Evolutionary conservation across 2,797 vertebrate species (phyloP).

Genomic region (Sebastiscus albofasciatus): DNA sequence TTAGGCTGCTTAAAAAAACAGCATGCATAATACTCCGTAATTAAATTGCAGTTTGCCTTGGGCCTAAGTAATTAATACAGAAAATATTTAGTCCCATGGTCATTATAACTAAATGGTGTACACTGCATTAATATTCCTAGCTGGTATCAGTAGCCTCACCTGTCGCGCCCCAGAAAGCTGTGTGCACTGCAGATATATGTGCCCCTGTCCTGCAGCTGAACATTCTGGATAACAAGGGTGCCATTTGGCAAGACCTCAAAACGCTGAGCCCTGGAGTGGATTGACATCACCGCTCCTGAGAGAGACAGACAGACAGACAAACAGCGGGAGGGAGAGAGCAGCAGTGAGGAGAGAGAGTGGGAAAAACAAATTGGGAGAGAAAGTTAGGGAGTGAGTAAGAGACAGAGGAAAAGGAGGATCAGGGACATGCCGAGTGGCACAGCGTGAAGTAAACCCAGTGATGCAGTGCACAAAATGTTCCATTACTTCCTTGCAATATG

Average conservation of each 20-base stretch:
- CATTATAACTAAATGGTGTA: not conserved
- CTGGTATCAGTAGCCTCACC: constrained; percentile 57
- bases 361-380: constrained; percentile 49
- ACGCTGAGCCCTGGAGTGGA: constrained; percentile 83
- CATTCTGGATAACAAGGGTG: constrained; percentile 87
- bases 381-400: constrained; percentile 41
- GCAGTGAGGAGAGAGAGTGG: constrained; percentile 34
- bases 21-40: not conserved
- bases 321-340: constrained; percentile 31
- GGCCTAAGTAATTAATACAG: not conserved
- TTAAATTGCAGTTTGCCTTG: not conserved
- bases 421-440: constrained; percentile 29
- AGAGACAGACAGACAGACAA: constrained; percentile 30
- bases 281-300: constrained; percentile 88
- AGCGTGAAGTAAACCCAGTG: constrained; percentile 55
- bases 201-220: constrained; percentile 91
- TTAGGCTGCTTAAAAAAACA: constrained; percentile 4
- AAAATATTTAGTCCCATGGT: constrained; percentile 8
- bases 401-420: constrained; percentile 40
- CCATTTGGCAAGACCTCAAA: constrained; percentile 93
- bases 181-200: constrained; percentile 92
- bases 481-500: constrained; percentile 64
- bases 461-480: constrained; percentile 65
- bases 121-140: constrained; percentile 36
- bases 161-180: constrained; percentile 87